phyloP scores from a whole-genome alignment of 2,113 vertebrate genomes.

The Megalops atlanticus region DNA sequence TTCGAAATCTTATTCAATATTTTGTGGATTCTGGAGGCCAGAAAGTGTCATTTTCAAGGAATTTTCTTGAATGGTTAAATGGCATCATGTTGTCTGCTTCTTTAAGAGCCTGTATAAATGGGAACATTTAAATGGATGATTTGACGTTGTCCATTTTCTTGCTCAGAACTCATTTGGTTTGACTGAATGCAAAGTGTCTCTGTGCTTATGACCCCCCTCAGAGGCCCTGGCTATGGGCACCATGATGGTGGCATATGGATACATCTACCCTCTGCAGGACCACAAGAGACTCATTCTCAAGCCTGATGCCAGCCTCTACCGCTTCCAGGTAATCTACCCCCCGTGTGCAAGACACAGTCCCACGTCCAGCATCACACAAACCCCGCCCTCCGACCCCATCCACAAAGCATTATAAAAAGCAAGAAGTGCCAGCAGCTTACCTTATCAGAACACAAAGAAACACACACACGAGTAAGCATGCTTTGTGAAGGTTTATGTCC shows the following conservation, averaged over 20 bases:
- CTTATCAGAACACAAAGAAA: neutral
- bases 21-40: no score
- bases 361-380: neutral
- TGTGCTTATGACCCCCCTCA: slow-evolving; percentile 51
- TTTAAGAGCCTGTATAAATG: neutral
- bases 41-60: no score
- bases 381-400: neutral
- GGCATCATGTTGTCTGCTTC: neutral
- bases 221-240: slow-evolving; percentile 84
- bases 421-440: neutral
- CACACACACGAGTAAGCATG: neutral
- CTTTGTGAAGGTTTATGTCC: neutral
- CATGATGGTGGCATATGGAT: slow-evolving; percentile 87
- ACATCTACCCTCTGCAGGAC: slow-evolving; percentile 92
- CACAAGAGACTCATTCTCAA: slow-evolving; percentile 86
- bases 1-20: no score
- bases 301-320: slow-evolving; percentile 79
- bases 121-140: no score
- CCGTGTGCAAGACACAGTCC: neutral
- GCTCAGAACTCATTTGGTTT: no score
- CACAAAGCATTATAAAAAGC: neutral
- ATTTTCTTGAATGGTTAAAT: no score
- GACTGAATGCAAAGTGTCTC: no score
- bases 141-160: no score
- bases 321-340: slow-evolving; percentile 83